phyloP scores from a whole-genome alignment of 37 sponge, comb jelly and placozoan species.

The Hormiphora californensis region DNA sequence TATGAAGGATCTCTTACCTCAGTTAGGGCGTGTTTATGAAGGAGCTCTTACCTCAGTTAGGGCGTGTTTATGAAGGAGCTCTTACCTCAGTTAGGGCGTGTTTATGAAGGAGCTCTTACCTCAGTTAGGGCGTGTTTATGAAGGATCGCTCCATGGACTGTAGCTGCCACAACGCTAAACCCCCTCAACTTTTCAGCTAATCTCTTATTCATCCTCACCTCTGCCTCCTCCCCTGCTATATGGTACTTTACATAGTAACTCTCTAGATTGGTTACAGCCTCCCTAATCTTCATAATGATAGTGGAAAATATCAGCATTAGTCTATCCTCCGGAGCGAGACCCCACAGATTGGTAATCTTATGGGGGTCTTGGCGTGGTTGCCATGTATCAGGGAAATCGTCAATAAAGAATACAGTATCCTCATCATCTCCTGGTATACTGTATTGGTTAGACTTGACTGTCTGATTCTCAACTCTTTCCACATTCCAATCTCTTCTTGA shows the following conservation, averaged over 20 bases:
- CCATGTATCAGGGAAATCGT: slow-evolving; percentile 13
- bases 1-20: too few species aligned
- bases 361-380: too few species aligned
- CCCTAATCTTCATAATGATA: not conserved
- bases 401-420: not conserved
- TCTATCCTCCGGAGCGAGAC: not conserved
- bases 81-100: too few species aligned
- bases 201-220: not conserved
- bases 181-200: not conserved
- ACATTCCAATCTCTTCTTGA: too few species aligned
- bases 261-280: not conserved
- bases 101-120: too few species aligned
- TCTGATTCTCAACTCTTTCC: too few species aligned
- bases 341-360: not conserved
- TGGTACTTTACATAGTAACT: not conserved
- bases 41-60: too few species aligned
- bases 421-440: not conserved
- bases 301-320: slow-evolving; percentile 6
- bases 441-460: too few species aligned
- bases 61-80: too few species aligned
- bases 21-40: too few species aligned
- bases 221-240: too few species aligned
- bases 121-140: slow-evolving; percentile 35
- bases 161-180: slow-evolving; percentile 2
- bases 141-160: slow-evolving; percentile 21